Conservation (phyloP, 2,113 vertebrate species). For the Oncorhynchus nerka region DNA sequence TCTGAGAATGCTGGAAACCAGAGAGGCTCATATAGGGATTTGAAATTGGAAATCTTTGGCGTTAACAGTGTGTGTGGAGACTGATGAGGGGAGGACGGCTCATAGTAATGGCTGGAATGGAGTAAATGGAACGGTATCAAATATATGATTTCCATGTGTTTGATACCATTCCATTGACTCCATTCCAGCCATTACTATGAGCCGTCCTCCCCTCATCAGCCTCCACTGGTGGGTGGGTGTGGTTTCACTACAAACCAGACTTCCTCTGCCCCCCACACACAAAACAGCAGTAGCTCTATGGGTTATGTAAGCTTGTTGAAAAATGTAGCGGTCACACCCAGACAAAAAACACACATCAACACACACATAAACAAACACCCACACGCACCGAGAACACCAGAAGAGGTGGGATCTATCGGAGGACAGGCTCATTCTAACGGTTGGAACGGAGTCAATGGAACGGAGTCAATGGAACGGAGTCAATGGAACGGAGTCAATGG, state of each 20-base stretch:
- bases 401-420: too few relatives aligned
- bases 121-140: too few relatives aligned
- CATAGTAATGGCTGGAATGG: too few relatives aligned
- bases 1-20: background rate
- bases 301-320: background rate
- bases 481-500: too few relatives aligned
- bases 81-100: too few relatives aligned
- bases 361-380: slow-evolving; percentile 5
- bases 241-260: background rate
- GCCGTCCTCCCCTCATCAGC: too few relatives aligned
- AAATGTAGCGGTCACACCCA: background rate
- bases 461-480: too few relatives aligned
- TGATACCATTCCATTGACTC: too few relatives aligned
- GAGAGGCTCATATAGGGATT: background rate
- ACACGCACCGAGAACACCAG: background rate
- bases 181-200: too few relatives aligned
- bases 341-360: background rate
- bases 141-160: too few relatives aligned
- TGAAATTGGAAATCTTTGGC: background rate
- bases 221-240: background rate
- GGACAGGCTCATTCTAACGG: too few relatives aligned
- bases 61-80: background rate
- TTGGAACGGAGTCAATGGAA: too few relatives aligned
- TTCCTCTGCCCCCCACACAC: slow-evolving; percentile 13
- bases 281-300: background rate